Evolutionary conservation across 92 coral and sea anemone genomes (phyloP).

Genomic region (Epizoanthus rinbou): DNA sequence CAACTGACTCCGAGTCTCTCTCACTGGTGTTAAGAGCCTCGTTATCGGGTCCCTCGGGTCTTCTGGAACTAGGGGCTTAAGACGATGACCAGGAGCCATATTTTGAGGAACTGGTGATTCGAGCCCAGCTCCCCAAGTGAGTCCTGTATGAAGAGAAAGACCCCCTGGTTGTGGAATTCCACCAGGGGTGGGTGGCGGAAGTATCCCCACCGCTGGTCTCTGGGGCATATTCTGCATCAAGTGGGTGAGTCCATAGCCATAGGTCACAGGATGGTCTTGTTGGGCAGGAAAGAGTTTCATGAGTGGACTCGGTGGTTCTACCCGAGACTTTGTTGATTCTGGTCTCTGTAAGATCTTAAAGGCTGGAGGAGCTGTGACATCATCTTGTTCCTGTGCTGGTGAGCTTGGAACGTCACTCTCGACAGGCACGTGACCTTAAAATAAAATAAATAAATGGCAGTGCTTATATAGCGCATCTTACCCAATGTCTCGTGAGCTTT

Average conservation of each 20-base stretch:
- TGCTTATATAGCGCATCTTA: too few species aligned
- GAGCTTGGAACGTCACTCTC: slow-evolving; percentile 32
- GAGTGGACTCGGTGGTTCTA: slow-evolving; percentile 51
- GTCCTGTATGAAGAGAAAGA: neutral
- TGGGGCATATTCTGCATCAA: slow-evolving; percentile 3
- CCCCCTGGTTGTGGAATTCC: slow-evolving; percentile 12
- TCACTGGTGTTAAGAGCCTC: slow-evolving; percentile 34
- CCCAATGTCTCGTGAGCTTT: too few species aligned
- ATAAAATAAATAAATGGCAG: too few species aligned
- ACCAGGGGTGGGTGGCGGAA: slow-evolving; percentile 45
- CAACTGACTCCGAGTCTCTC: neutral
- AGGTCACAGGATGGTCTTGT: slow-evolving; percentile 34
- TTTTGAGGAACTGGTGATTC: slow-evolving; percentile 28
- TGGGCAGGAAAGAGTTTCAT: slow-evolving; percentile 44
- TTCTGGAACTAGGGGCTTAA: slow-evolving; percentile 19
- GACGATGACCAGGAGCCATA: slow-evolving; percentile 39
- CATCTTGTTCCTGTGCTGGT: slow-evolving; percentile 57
- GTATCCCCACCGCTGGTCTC: neutral
- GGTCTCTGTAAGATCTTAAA: slow-evolving; percentile 83
- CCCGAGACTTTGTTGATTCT: slow-evolving; percentile 24
- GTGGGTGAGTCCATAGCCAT: slow-evolving; percentile 23
- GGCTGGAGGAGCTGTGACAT: slow-evolving; percentile 46
- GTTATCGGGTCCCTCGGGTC: slow-evolving; percentile 38
- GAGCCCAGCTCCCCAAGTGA: slow-evolving; percentile 12
- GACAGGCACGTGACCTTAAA: slow-evolving; percentile 33